Conservation (phyloP, 2,797 vertebrate species). For the Syngnathus acus region DNA sequence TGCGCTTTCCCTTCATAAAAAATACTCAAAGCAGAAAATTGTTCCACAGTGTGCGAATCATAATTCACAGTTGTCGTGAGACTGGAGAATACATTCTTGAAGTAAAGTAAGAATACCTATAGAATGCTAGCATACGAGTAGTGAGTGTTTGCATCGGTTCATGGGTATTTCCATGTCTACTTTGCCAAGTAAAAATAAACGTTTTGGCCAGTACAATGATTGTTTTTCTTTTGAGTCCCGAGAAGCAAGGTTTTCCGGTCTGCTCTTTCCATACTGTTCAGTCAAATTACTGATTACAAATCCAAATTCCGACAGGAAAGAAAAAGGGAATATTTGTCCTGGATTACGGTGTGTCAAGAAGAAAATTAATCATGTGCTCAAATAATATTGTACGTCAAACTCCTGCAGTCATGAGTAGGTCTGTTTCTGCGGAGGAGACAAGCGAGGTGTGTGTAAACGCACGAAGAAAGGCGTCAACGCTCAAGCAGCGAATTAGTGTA, state of each 20-base stretch:
- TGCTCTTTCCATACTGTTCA: slow-evolving; percentile 44
- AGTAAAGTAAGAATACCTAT: not conserved
- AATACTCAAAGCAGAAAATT: not conserved
- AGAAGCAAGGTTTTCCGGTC: slow-evolving; percentile 20
- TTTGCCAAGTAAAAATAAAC: slow-evolving; percentile 17
- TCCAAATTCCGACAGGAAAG: slow-evolving; percentile 46
- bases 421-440: slow-evolving; percentile 17
- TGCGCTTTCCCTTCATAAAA: not conserved
- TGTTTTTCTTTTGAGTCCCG: slow-evolving; percentile 11
- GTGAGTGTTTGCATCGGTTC: slow-evolving; percentile 19
- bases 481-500: slow-evolving; percentile 20
- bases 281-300: slow-evolving; percentile 35
- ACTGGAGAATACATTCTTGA: not conserved
- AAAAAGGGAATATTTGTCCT: slow-evolving; percentile 58
- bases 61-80: not conserved
- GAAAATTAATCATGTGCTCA: slow-evolving; percentile 56
- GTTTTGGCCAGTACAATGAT: slow-evolving; percentile 19
- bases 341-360: slow-evolving; percentile 49
- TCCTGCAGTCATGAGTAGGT: slow-evolving; percentile 29
- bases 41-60: not conserved
- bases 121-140: not conserved
- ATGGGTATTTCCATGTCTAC: slow-evolving; percentile 8
- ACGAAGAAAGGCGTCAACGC: slow-evolving; percentile 24
- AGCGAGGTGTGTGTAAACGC: slow-evolving; percentile 18
- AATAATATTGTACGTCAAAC: slow-evolving; percentile 49